phyloP scores from a whole-genome alignment of 2,888 invertebrate genomes.

The Yponomeuta evonymella region DNA sequence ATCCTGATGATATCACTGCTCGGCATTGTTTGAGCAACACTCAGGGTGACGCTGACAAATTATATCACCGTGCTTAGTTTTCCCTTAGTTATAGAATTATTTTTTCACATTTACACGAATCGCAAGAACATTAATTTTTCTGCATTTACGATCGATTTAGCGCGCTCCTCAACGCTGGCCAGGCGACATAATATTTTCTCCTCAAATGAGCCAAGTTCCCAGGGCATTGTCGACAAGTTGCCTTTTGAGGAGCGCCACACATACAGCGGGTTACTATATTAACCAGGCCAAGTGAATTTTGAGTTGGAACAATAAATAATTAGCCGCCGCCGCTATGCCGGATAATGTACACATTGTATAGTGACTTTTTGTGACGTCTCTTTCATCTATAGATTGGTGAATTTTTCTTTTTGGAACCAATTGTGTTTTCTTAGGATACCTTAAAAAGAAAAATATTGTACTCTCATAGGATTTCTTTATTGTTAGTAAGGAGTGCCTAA shows the following conservation, averaged over 20 bases:
- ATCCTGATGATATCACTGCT: slow-evolving; percentile 22
- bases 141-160: slow-evolving; percentile 65
- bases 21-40: slow-evolving; percentile 14
- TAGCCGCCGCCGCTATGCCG: too few species aligned
- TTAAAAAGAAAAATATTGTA: too few species aligned
- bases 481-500: too few species aligned
- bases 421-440: too few species aligned
- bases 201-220: slow-evolving; percentile 74
- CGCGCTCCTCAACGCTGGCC: slow-evolving; percentile 31
- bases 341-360: too few species aligned
- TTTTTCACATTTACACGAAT: slow-evolving; percentile 40
- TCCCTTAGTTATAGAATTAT: not conserved
- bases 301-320: not conserved
- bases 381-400: too few species aligned
- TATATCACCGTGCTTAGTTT: not conserved
- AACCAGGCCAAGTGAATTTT: slow-evolving; percentile 21
- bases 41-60: not conserved
- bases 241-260: slow-evolving; percentile 58
- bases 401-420: too few species aligned
- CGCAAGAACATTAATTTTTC: slow-evolving; percentile 28
- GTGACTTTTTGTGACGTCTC: too few species aligned
- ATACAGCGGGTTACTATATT: slow-evolving; percentile 45
- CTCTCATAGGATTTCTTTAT: too few species aligned
- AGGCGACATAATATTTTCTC: slow-evolving; percentile 67
- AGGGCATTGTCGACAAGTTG: slow-evolving; percentile 65